Base-by-base conservation (phyloP, 2,888 invertebrate species). In the Yponomeuta malinellus region DNA sequence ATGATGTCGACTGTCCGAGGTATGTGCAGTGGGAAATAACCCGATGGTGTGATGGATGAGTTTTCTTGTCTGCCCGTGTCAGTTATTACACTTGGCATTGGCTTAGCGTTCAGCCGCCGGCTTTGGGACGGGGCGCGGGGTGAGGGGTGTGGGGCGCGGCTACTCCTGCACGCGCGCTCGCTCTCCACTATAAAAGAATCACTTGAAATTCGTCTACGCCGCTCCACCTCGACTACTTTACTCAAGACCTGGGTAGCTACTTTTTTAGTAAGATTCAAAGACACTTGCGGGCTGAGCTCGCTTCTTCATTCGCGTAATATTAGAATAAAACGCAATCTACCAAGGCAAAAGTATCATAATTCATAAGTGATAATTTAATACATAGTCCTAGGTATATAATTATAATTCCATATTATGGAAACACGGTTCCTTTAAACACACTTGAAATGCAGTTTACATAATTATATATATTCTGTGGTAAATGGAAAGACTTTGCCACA, bases 161-260 rank as follows among this genome's bases (percentile, higher is more conserved):
- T 43, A 67, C 67, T 67, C 67, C n/a, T 67, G 88, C 88, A 73
- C 87, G 88, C 88, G 87, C 88, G 88, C 86, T 80, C 87, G 43
- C 43, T 83, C 86, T 87, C 83, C 83, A 83, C 82, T 78, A 79
- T 84, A 83, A 87, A 87, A 87, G 87, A 87, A 71, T 71, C 86
- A 78, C 88, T 88, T 81, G 80, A 88, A 85, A 83, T 88, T 87
- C 86, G 86, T 87, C 86, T 86, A 86, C 87, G 82, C 79, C 80
- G 80, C 82, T 81, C 87, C 81, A 79, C 79, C 82, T 81, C 63
- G 12, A 68, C 59, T n/a, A 48, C 70, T 52, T 48, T 67, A 69
- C 59, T 69, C 48, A 33, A 71, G 71, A 48, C 43, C 43, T 48
- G 70, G 15, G n/a, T 43, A 43, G 43, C n/a, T 68, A 33, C 33